phyloP scores from a whole-genome alignment of 2,113 vertebrate genomes.

The Poicephalus gulielmi region DNA sequence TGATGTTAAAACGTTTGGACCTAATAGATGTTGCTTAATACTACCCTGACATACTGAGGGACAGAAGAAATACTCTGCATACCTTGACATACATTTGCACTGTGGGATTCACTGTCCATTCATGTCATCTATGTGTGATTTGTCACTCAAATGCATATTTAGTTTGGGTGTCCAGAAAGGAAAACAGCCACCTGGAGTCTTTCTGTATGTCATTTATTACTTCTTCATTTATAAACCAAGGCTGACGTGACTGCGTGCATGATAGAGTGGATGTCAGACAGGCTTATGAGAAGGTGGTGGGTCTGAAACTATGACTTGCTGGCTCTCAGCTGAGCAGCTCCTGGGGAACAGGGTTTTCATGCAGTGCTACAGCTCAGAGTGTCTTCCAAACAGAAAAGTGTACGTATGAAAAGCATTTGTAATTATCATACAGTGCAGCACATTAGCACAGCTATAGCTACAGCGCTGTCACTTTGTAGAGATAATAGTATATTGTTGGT shows the following conservation, averaged over 20 bases:
- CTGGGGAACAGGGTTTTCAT: not conserved
- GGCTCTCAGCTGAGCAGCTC: not conserved
- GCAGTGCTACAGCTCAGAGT: not conserved
- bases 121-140: not conserved
- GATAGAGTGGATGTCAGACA: not conserved
- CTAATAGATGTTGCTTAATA: not conserved
- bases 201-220: not conserved
- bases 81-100: not conserved
- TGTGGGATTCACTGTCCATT: not conserved
- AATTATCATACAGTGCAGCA: conserved; percentile 37
- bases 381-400: not conserved
- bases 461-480: conserved; percentile 56
- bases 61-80: not conserved
- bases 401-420: conserved; percentile 23
- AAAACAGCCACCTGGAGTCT: not conserved
- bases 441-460: conserved; percentile 28
- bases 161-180: not conserved
- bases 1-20: not conserved
- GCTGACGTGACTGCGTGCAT: not conserved
- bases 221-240: not conserved
- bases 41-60: not conserved
- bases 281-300: not conserved
- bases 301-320: not conserved
- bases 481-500: not conserved
- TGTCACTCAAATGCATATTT: not conserved